Conservation (phyloP, 2,797 vertebrate genomes). For the Gambusia yucatana region DNA sequence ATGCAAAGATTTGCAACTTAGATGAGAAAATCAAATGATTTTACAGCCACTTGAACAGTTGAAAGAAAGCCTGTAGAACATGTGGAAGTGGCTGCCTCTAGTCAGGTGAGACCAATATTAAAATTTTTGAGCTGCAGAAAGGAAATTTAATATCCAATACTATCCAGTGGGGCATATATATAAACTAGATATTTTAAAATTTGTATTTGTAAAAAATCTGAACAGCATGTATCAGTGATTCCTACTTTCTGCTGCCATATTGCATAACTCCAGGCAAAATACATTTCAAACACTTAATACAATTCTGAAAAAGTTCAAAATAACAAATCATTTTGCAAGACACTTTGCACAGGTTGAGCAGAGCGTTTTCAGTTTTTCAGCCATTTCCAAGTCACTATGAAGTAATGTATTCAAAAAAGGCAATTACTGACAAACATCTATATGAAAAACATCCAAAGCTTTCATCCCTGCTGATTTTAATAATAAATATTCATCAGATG, state of each 20-base stretch:
- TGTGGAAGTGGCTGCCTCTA: background rate
- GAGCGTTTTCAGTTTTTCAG: slow-evolving; percentile 48
- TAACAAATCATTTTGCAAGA: background rate
- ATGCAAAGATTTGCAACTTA: background rate
- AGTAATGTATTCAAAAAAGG: slow-evolving; percentile 60
- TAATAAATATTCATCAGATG: slow-evolving; percentile 54
- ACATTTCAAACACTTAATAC: background rate
- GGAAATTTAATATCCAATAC: background rate
- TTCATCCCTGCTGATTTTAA: slow-evolving; percentile 29
- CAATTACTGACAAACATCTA: slow-evolving; percentile 62
- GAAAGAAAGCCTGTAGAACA: background rate
- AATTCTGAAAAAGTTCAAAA: background rate
- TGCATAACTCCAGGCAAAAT: background rate
- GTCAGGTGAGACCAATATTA: background rate
- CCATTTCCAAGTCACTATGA: slow-evolving; percentile 21
- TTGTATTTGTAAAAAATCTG: background rate
- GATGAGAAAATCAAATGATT: background rate
- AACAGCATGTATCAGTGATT: background rate
- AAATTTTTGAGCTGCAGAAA: background rate
- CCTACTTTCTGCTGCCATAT: background rate
- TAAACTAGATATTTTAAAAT: background rate
- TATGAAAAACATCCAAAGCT: slow-evolving; percentile 43
- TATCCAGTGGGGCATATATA: background rate
- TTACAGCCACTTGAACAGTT: background rate
- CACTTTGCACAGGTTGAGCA: background rate